Evolutionary conservation across 2,113 vertebrate genomes (phyloP).

Genomic region (Geococcyx californianus): DNA sequence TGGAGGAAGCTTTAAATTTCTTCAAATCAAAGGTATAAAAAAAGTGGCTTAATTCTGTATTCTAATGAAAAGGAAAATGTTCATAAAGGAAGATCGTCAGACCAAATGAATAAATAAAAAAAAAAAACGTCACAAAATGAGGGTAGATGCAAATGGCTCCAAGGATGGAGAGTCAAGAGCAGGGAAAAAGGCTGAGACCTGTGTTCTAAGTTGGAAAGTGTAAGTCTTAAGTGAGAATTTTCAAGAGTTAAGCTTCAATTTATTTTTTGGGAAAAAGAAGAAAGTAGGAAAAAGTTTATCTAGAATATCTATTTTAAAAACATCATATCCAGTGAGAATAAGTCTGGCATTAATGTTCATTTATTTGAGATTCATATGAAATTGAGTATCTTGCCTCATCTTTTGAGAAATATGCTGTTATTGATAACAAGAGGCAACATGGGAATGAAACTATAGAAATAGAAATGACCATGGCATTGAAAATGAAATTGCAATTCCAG

Average conservation of each 20-base stretch:
- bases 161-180: background rate
- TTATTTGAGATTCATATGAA: background rate
- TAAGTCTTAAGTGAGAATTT: background rate
- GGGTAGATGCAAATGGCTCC: background rate
- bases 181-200: background rate
- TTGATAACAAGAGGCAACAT: background rate
- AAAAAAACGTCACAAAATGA: background rate
- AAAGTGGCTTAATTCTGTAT: background rate
- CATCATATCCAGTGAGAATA: background rate
- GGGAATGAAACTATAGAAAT: background rate
- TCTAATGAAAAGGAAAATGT: background rate
- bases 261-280: fast-evolving
- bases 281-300: background rate
- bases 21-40: background rate
- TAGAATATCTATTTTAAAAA: background rate
- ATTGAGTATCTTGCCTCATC: background rate
- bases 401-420: background rate
- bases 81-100: background rate
- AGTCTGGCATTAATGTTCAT: background rate
- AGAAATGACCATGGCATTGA: background rate
- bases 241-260: background rate
- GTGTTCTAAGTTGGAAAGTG: background rate
- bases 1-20: background rate
- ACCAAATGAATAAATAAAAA: background rate
- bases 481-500: background rate